Base-by-base conservation (phyloP, 2,888 invertebrate genomes). In the Aleiodes alternator region DNA sequence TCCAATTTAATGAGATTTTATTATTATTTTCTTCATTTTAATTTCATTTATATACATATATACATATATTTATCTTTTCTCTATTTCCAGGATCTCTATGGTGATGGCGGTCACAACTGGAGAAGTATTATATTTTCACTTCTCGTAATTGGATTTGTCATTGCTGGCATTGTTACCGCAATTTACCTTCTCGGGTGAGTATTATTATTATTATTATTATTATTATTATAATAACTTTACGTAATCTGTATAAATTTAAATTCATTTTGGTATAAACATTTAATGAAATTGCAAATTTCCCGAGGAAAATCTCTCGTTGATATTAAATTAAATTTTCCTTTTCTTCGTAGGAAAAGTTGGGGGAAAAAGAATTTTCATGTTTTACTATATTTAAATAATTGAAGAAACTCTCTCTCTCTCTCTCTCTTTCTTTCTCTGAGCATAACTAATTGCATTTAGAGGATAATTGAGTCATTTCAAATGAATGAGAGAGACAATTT, bases 111-210 rank as follows among this genome's bases (percentile, higher is more conserved):
- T 80, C 95, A 96, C 92, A 96, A 96, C 90, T 96, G 96, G 96
- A 93, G 94, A 90, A 96, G 96, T 90, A 96, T 96, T 88, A 92
- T 96, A 89, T 95, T 96, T 90, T 96, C 96, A 80, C 92, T 96
- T 89, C 92, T 96, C 91, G 96, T 96, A 89, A 96, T 96, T 91
- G 94, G 95, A 90, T 92, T 94, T 90, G 96, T 96, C 86, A 95
- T 96, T 90, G 94, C 95, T 84, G 96, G 96, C 81, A 96, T 96
- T 87, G 95, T 96, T 84, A 95, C 95, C 84, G 96, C 96, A 87
- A 96, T 96, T 91, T 95, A 96, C 91, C 93, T 96, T 89, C 93
- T 96, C 89, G 96, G 96, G 94, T 94, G 84, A 91, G 93, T 56
- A 29, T 31, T 68, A 31, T 70, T 56, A 55, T 48, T n/a, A 70